Conservation (phyloP, 1,140 invertebrate species). For the Trypoxylus dichotomus region DNA sequence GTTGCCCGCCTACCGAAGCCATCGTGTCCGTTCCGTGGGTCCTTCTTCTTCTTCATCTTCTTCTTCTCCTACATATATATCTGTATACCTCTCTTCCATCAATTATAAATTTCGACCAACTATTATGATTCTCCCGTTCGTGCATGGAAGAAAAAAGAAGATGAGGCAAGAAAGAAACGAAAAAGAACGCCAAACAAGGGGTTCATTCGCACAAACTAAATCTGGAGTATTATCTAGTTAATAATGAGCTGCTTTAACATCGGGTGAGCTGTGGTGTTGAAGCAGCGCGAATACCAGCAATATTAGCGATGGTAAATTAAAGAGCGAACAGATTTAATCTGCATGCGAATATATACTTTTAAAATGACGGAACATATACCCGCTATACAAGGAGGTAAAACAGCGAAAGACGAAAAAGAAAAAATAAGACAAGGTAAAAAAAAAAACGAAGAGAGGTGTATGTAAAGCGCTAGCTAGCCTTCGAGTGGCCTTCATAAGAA, state of each 20-base stretch:
- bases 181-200: slow-evolving; percentile 11
- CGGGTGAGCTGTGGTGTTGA: slow-evolving; percentile 9
- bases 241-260: slow-evolving; percentile 14
- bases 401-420: background rate
- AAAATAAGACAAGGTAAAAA: background rate
- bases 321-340: slow-evolving; percentile 19
- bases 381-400: background rate
- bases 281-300: slow-evolving; percentile 9
- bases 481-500: slow-evolving; percentile 37
- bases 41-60: slow-evolving; percentile 6
- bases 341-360: slow-evolving; percentile 11
- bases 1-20: slow-evolving; percentile 39
- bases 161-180: background rate
- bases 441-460: slow-evolving; percentile 8
- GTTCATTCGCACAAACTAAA: slow-evolving; percentile 6
- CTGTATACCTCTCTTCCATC: slow-evolving; percentile 18
- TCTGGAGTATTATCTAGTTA: slow-evolving; percentile 15
- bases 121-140: slow-evolving; percentile 10
- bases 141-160: slow-evolving; percentile 1
- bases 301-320: slow-evolving; percentile 22
- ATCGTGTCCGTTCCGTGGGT: slow-evolving; percentile 32
- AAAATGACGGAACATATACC: background rate
- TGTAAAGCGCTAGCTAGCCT: slow-evolving; percentile 17
- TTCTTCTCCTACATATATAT: background rate
- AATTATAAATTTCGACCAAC: slow-evolving; percentile 25